phyloP scores from a whole-genome alignment of 2,113 vertebrate species.

The Rhinopomastus cyanomelas region DNA sequence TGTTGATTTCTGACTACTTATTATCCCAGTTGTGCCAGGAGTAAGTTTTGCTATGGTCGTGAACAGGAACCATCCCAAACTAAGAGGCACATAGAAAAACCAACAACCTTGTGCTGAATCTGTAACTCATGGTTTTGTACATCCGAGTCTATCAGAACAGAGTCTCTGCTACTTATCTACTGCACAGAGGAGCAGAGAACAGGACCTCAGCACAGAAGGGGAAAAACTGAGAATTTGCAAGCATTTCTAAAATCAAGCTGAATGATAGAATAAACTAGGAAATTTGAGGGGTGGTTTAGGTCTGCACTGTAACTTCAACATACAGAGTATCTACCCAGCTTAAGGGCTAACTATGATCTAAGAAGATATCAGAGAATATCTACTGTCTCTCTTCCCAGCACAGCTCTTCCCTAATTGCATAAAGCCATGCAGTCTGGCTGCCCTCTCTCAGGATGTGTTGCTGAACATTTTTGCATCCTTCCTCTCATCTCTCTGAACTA shows the following conservation, averaged over 20 bases:
- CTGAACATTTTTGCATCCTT: neutral
- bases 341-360: neutral
- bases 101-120: neutral
- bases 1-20: neutral
- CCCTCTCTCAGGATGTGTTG: neutral
- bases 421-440: neutral
- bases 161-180: neutral
- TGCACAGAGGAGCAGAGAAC: fast-evolving
- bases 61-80: neutral
- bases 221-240: neutral
- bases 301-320: neutral
- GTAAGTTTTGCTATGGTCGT: neutral
- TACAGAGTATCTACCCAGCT: neutral
- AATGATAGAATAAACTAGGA: neutral
- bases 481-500: neutral
- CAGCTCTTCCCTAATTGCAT: neutral
- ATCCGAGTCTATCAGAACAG: neutral
- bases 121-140: neutral
- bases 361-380: neutral
- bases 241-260: neutral
- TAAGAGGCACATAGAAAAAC: neutral
- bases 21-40: neutral
- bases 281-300: neutral
- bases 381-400: neutral
- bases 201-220: neutral